Evolutionary conservation across 2,888 invertebrate genomes (phyloP).

Genomic region (Drosophila prostipennis): DNA sequence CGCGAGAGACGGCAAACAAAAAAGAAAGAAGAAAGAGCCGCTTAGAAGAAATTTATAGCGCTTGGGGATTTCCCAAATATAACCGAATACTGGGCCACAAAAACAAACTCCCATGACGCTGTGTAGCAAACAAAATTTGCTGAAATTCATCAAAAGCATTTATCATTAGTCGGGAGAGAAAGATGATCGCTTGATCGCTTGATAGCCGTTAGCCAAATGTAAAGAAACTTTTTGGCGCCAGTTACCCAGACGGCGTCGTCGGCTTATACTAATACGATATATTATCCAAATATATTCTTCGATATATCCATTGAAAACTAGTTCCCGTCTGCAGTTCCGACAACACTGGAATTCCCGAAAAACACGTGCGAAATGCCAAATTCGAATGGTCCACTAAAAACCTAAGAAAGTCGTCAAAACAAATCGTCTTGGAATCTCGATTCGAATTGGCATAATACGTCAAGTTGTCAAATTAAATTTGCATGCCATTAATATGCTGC

Average conservation of each 20-base stretch:
- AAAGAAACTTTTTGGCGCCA: constrained; percentile 72
- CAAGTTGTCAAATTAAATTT: constrained; percentile 56
- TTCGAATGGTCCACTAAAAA: constrained; percentile 39
- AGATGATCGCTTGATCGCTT: constrained; percentile 36
- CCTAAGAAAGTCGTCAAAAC: constrained; percentile 65
- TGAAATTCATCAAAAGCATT: constrained; percentile 48
- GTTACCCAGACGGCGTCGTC: constrained; percentile 53
- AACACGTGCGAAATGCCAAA: constrained; percentile 50
- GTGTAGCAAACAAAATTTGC: constrained; percentile 59
- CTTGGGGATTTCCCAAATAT: constrained; percentile 66
- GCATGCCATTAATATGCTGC: constrained; percentile 44
- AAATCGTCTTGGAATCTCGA: constrained; percentile 47
- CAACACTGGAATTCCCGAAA: constrained; percentile 39
- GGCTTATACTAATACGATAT: neutral
- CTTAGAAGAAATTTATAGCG: constrained; percentile 57
- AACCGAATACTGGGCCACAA: constrained; percentile 65
- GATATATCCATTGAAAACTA: constrained; percentile 6
- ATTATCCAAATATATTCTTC: neutral
- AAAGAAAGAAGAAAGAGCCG: constrained; percentile 55
- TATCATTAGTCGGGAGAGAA: constrained; percentile 65
- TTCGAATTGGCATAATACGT: constrained; percentile 34
- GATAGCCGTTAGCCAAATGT: constrained; percentile 37
- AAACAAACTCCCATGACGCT: constrained; percentile 68
- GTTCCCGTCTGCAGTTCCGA: constrained; percentile 26
- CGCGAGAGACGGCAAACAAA: constrained; percentile 26